phyloP scores from a whole-genome alignment of 1,140 invertebrate genomes.

The Planococcus citri region DNA sequence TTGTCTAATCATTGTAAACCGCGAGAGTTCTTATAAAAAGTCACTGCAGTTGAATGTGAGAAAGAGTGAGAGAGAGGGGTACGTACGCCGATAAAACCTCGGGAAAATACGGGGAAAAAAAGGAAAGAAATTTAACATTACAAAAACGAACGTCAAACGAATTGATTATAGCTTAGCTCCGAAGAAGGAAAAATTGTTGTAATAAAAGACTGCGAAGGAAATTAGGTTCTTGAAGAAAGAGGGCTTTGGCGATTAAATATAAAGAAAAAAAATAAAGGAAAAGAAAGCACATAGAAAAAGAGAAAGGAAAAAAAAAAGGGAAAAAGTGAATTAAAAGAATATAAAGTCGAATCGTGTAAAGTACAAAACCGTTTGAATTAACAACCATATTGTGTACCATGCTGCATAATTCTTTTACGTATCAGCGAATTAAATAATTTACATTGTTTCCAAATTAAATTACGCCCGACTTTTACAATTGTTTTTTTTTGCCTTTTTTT shows the following conservation, averaged over 20 bases:
- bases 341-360: slow-evolving; percentile 8
- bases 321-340: slow-evolving; percentile 14
- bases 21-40: neutral
- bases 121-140: slow-evolving; percentile 10
- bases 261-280: neutral
- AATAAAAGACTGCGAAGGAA: slow-evolving; percentile 18
- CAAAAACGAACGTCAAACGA: neutral
- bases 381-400: slow-evolving; percentile 5
- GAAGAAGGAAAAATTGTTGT: slow-evolving; percentile 16
- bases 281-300: neutral
- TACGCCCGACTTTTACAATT: slow-evolving; percentile 10
- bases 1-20: neutral
- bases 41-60: no score
- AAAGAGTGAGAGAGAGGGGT: no score
- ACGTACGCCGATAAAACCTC: neutral
- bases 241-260: slow-evolving; percentile 7
- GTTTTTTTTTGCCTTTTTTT: slow-evolving; percentile 5
- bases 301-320: neutral
- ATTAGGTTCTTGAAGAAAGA: slow-evolving; percentile 16
- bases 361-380: slow-evolving; percentile 12
- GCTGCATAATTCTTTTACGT: slow-evolving; percentile 18
- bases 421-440: slow-evolving; percentile 19
- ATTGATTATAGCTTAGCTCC: slow-evolving; percentile 15
- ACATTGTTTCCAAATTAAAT: slow-evolving; percentile 13
- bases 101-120: no score